Conservation (phyloP, 2,113 vertebrate species). For the Hiodon tergisus region DNA sequence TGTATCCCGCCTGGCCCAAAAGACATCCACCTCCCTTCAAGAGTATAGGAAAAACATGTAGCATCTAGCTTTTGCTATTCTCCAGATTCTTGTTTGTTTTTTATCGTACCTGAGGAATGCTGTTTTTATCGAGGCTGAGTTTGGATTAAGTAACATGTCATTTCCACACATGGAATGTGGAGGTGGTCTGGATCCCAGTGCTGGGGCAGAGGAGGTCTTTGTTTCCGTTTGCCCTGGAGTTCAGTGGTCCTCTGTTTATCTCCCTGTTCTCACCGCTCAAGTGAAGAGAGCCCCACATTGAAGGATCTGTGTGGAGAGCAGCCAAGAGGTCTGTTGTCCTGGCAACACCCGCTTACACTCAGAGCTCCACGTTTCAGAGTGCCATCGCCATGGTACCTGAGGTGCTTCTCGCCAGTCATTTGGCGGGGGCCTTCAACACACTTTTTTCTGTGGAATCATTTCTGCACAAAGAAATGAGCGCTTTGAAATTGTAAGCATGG, state of each 20-base stretch:
- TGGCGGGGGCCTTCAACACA: neutral
- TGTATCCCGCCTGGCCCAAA: too few relatives aligned
- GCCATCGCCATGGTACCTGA: slow-evolving; percentile 9
- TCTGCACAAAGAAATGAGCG: too few relatives aligned
- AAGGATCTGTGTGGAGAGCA: neutral
- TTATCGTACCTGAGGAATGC: neutral
- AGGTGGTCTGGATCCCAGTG: neutral
- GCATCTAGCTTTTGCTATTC: too few relatives aligned
- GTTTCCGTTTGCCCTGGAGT: neutral
- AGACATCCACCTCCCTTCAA: too few relatives aligned
- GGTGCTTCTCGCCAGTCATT: slow-evolving; percentile 11
- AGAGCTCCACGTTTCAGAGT: neutral
- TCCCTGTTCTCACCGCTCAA: too few relatives aligned
- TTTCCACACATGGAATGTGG: neutral
- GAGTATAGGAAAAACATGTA: too few relatives aligned
- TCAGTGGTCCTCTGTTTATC: neutral
- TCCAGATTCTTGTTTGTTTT: too few relatives aligned
- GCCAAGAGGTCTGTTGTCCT: neutral
- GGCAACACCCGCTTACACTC: neutral
- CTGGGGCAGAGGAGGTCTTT: slow-evolving; percentile 3
- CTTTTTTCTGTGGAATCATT: too few relatives aligned
- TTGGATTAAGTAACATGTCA: too few relatives aligned
- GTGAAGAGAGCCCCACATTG: neutral
- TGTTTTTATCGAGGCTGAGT: too few relatives aligned
- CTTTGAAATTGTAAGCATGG: too few relatives aligned